Conservation (phyloP, 1,140 invertebrate genomes). For the Plectus sambesii region DNA sequence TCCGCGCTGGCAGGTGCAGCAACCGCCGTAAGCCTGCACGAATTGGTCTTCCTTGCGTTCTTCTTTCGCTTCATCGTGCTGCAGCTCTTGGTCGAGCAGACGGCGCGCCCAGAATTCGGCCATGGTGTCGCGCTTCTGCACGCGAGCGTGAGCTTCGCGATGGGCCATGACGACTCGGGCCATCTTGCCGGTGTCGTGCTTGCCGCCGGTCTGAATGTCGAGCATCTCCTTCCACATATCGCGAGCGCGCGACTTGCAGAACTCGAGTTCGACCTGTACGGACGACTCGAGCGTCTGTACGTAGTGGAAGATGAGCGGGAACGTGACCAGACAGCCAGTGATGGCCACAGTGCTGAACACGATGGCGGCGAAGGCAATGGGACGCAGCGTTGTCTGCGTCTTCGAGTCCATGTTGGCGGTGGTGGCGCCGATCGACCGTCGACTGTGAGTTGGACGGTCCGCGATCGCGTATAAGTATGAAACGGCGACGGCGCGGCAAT, state of each 20-base stretch:
- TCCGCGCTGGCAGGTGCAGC: slow-evolving; percentile 34
- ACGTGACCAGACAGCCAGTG: slow-evolving; percentile 30
- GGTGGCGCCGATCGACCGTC: too few relatives aligned
- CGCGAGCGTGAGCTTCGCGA: slow-evolving; percentile 16
- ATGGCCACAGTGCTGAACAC: slow-evolving; percentile 31
- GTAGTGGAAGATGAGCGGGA: slow-evolving; percentile 34
- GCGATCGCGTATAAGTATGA: too few relatives aligned
- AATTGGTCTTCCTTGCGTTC: slow-evolving; percentile 31
- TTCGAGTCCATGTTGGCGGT: slow-evolving; percentile 22
- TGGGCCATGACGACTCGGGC: slow-evolving; percentile 26
- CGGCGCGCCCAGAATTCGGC: slow-evolving; percentile 33
- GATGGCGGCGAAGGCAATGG: slow-evolving; percentile 30
- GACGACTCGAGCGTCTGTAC: slow-evolving; percentile 33
- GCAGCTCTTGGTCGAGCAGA: slow-evolving; percentile 29
- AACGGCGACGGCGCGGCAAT: too few relatives aligned
- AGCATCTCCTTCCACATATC: slow-evolving; percentile 40
- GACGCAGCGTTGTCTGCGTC: slow-evolving; percentile 18
- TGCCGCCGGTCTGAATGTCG: slow-evolving; percentile 25
- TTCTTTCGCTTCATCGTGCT: slow-evolving; percentile 33
- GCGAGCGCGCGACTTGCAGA: slow-evolving; percentile 33
- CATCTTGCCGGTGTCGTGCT: slow-evolving; percentile 16
- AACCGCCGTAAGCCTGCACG: slow-evolving; percentile 22
- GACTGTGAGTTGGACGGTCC: too few relatives aligned
- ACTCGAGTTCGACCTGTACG: slow-evolving; percentile 35
- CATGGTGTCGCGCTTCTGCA: slow-evolving; percentile 36